A percentile compares a stretch with the other conserved stretches of the same genome.
Conservation (phyloP, 37 sponge, comb jelly and placozoan genomes). For the Chondrosia reniformis region DNA sequence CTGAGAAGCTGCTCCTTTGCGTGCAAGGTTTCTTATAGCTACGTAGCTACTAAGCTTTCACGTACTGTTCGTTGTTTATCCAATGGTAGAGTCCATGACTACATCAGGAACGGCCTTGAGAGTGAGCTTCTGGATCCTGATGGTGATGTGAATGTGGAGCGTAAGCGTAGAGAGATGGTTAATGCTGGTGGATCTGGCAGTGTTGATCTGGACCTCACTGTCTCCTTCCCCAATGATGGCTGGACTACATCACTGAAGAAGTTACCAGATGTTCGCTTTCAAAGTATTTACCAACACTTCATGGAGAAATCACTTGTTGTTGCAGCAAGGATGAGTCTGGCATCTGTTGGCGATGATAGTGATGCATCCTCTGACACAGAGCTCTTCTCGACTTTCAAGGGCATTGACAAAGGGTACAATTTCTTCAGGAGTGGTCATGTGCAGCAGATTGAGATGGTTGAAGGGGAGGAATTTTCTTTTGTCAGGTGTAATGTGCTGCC, state of each 20-base stretch:
- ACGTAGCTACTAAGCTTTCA: not conserved
- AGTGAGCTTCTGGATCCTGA: conserved; percentile 10
- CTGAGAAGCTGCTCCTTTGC: conserved; percentile 6
- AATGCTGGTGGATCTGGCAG: not conserved
- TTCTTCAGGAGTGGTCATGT: conserved; percentile 30
- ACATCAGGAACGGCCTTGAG: conserved; percentile 17
- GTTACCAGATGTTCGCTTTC: not conserved
- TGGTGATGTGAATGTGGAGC: not conserved
- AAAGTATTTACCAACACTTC: conserved; percentile 7
- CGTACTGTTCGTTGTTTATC: not conserved
- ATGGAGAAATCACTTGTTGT: conserved; percentile 18
- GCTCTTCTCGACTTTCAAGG: not conserved
- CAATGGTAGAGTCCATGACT: conserved; percentile 7
- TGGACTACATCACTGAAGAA: not conserved
- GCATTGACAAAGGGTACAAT: conserved; percentile 6
- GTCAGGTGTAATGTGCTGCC: conserved; percentile 8
- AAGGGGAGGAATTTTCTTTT: not conserved
- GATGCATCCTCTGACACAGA: not conserved
- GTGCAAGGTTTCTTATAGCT: not conserved
- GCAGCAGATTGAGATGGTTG: conserved; percentile 12
- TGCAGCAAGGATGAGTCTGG: not conserved
- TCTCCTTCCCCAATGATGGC: not conserved
- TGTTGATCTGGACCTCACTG: not conserved
- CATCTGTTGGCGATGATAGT: not conserved
- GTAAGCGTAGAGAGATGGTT: not conserved